phyloP scores from a whole-genome alignment of 2,888 invertebrate species.

The Spialia ferax region DNA sequence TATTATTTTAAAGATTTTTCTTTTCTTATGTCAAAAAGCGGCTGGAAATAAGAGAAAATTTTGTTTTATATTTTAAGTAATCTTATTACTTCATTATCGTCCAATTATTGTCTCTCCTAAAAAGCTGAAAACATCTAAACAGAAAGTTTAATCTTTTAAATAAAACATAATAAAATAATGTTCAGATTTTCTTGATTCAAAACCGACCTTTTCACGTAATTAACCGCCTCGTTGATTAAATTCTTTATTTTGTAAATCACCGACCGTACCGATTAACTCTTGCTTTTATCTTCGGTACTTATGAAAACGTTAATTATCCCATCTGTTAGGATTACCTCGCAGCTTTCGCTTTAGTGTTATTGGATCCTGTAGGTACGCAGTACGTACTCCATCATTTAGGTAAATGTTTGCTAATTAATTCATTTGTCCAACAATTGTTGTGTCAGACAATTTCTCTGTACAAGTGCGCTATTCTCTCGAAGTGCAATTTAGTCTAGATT shows the following conservation, averaged over 20 bases:
- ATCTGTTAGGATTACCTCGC: conserved; percentile 49
- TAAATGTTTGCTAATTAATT: conserved; percentile 35
- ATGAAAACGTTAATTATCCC: conserved; percentile 53
- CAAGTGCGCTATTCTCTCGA: conserved; percentile 56
- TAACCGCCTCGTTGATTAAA: conserved; percentile 59
- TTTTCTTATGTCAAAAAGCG: too few relatives aligned
- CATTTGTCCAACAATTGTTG: conserved; percentile 35
- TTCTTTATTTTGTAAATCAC: conserved; percentile 70
- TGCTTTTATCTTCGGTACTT: conserved; percentile 62
- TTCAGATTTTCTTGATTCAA: neutral
- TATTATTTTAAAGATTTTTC: too few relatives aligned
- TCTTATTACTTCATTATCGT: too few relatives aligned
- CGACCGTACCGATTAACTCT: conserved; percentile 65
- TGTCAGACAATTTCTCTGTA: conserved; percentile 48
- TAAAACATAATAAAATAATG: neutral
- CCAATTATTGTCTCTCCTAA: neutral
- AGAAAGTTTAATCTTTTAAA: neutral
- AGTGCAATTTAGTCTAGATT: conserved; percentile 54
- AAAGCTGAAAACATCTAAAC: neutral
- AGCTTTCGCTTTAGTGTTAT: conserved; percentile 59
- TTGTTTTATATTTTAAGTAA: too few relatives aligned
- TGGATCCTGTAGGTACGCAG: conserved; percentile 41
- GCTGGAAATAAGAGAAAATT: too few relatives aligned
- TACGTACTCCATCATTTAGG: conserved; percentile 13
- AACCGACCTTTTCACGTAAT: conserved; percentile 14